Evolutionary conservation across 1,140 invertebrate genomes (phyloP), one percentile per base, ranked within the genome.

Genomic region (Lordiphosa clarofinis): DNA sequence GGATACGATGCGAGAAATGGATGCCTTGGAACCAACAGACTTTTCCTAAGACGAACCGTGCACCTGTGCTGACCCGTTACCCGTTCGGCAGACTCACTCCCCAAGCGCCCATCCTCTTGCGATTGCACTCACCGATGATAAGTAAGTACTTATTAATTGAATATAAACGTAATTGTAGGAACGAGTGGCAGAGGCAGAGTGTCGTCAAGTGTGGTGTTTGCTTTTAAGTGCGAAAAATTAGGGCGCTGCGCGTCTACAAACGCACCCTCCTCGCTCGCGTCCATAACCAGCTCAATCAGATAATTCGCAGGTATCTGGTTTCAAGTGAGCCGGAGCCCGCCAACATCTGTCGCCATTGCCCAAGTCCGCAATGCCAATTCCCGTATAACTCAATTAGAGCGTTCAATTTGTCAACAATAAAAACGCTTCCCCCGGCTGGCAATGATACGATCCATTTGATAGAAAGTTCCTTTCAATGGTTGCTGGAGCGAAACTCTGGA

Each of bases 301-400:
- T 71, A 71, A 71, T 71, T 56, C 49, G 63, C 63, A 62, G 63
- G 68, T 71, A 67, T 71, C 68, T 67, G 53, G 68, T 71, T 71
- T 61, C 68, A 54, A 33, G 7, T 37, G 47, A 65, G 28, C 48
- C 40, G 19, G 39, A 42, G 12, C 10, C 19, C 8, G 21, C n/a
- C 47, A 55, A 63, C 67, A 70, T 70, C 67, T 70, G 67, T 66
- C 61, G 49, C 24, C 37, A 37, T 47, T 31, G 28, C 28, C 6
- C 28, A 31, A 31, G 28, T 31, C 28, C 6, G 28, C 28, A 39
- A 42, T 35, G 4, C 49, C 59, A 21, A 47, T 43, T 63, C 46
- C 37, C 37, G 12, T 10, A 39, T 67, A 67, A 71, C 38, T 66
- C 53, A 71, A 66, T 71, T 67, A 66, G 11, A 48, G 24, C 42